Evolutionary conservation across 2,888 invertebrate genomes (phyloP), one percentile per base, ranked within the genome.

Genomic region (Stenurella melanura): DNA sequence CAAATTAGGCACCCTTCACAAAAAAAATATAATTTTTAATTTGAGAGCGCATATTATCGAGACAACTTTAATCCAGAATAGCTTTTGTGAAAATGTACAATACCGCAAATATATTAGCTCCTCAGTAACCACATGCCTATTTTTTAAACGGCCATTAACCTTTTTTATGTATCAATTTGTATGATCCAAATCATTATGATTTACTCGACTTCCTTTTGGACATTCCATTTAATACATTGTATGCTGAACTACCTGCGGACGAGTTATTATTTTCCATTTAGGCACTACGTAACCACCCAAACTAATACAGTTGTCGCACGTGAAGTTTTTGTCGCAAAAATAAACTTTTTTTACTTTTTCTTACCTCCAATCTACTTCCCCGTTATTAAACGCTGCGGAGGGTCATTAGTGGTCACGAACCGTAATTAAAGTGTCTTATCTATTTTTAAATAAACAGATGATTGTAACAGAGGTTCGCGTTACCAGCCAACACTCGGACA

Each of bases 361-460:
- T 69, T 63, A 60, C 71, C 64, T 67, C 67, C 56, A 63, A 79
- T 77, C 74, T 73, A 60, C 68, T 74, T 79, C 74, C 71, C 69
- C 63, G 72, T 72, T 77, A 75, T 75, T 78, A 78, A 78, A 75
- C 72, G 67, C 69, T 66, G 72, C 72, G 57, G 76, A 67, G 75
- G 78, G 79, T 83, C 83, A 82, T 83, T 84, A 83, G 81, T 75
- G 76, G 77, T 84, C 84, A 84, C 82, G 83, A 85, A 85, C 83
- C 73, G 80, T 79, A 85, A 83, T 84, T 84, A 84, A 83, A 83
- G 78, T 83, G 83, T 83, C 83, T 84, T 84, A 82, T 84, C 83
- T 78, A 79, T 83, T 85, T 84, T 85, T 83, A 83, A 85, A 84
- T 83, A 83, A 80, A 82, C 72, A 72, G 63, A 63, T 50, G 61